phyloP scores from a whole-genome alignment of 2,797 vertebrate species.

The Diplodus puntazzo region DNA sequence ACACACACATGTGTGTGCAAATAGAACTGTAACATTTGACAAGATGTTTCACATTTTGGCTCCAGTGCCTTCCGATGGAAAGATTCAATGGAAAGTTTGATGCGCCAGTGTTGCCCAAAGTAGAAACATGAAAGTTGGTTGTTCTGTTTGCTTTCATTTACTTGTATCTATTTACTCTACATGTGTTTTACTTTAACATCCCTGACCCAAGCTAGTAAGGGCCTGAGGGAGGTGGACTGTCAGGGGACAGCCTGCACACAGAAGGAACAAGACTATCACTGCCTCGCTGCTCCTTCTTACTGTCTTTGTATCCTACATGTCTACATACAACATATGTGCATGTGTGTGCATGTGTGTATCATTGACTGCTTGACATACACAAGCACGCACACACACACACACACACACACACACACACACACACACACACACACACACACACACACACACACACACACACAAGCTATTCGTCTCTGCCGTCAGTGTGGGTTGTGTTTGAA shows the following conservation, averaged over 20 bases:
- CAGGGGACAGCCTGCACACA: slow-evolving; percentile 42
- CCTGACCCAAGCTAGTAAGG: slow-evolving; percentile 61
- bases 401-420: slow-evolving; percentile 17
- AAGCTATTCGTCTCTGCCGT: slow-evolving; percentile 43
- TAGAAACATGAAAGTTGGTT: slow-evolving; percentile 45
- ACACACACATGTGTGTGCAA: slow-evolving; percentile 18
- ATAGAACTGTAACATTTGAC: slow-evolving; percentile 45
- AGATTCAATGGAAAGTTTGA: slow-evolving; percentile 57
- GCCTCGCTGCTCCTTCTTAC: slow-evolving; percentile 10
- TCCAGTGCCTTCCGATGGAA: slow-evolving; percentile 46
- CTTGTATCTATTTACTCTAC: slow-evolving; percentile 68
- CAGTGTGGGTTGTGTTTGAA: slow-evolving; percentile 59
- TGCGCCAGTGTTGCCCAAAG: slow-evolving; percentile 43
- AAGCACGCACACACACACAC: neutral
- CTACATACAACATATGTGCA: slow-evolving; percentile 46
- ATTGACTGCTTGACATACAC: slow-evolving; percentile 28
- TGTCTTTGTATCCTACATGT: slow-evolving; percentile 15
- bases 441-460: slow-evolving; percentile 24
- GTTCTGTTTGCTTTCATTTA: slow-evolving; percentile 70
- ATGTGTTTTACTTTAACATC: slow-evolving; percentile 79
- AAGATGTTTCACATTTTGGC: slow-evolving; percentile 60
- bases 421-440: neutral
- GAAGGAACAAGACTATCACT: slow-evolving; percentile 23
- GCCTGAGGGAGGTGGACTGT: slow-evolving; percentile 54
- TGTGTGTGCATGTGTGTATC: slow-evolving; percentile 22